These are phyloP conservation scores for Liodrosophila aerea DNA, from an alignment of 2,888 invertebrate genomes.

Conservation along the genomic window DNA sequence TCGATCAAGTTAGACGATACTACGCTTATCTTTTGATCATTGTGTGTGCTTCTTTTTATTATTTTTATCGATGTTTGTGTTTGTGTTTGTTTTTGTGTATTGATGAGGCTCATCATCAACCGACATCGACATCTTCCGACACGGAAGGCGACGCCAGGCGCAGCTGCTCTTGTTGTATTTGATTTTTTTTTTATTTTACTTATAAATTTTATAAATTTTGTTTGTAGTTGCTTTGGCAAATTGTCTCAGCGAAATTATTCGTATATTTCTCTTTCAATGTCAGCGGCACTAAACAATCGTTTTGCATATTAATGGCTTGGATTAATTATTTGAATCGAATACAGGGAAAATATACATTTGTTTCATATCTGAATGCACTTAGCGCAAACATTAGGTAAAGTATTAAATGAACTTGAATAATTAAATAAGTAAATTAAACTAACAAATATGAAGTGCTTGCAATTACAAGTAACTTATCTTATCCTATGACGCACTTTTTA, in stretches of 20 bases:
- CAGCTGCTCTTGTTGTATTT: conserved; percentile 20
- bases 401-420: neutral
- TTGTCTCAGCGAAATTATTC: conserved; percentile 61
- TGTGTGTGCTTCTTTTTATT: neutral
- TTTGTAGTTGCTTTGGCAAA: conserved; percentile 33
- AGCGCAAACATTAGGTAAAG: neutral
- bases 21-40: neutral
- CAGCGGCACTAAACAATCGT: conserved; percentile 53
- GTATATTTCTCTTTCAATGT: conserved; percentile 64
- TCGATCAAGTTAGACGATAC: neutral
- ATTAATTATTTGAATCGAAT: conserved; percentile 27
- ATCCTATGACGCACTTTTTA: too few relatives aligned
- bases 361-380: neutral
- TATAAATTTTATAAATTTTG: conserved; percentile 13
- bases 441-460: too few relatives aligned
- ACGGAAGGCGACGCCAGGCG: conserved; percentile 65
- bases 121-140: conserved; percentile 63
- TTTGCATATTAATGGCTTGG: conserved; percentile 57
- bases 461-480: too few relatives aligned
- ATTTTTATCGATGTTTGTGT: conserved; percentile 2
- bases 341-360: conserved; percentile 2
- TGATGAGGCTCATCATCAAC: conserved; percentile 17
- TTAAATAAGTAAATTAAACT: too few relatives aligned
- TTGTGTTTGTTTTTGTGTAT: conserved; percentile 30
- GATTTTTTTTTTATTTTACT: conserved; percentile 3